phyloP scores from a whole-genome alignment of 1,140 invertebrate genomes.

The Trachymyrmex septentrionalis region DNA sequence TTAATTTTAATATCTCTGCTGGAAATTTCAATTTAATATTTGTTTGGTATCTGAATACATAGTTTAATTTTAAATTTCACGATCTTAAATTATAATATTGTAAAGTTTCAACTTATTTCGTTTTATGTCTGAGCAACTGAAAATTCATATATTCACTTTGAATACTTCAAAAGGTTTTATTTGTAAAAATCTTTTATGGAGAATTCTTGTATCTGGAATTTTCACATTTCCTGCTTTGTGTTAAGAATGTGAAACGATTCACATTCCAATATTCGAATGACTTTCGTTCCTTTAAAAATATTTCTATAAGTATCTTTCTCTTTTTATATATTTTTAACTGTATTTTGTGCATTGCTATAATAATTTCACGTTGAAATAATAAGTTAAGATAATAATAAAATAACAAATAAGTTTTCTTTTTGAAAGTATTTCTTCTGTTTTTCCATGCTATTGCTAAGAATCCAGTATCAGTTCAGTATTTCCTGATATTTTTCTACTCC shows the following conservation, averaged over 20 bases:
- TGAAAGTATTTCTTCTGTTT: not conserved
- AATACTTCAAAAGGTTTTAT: constrained; percentile 21
- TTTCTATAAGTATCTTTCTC: not conserved
- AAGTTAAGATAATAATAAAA: not conserved
- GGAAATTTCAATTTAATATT: not conserved
- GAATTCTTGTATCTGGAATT: constrained; percentile 25
- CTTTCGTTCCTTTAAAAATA: constrained; percentile 18
- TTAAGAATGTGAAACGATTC: constrained; percentile 20
- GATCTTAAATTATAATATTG: not conserved
- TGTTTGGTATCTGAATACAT: not conserved
- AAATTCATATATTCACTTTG: constrained; percentile 21
- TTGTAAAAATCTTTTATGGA: constrained; percentile 29
- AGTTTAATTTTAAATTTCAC: not conserved
- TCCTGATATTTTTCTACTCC: not conserved
- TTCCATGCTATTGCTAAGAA: not conserved
- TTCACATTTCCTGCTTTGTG: constrained; percentile 23
- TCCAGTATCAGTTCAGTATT: not conserved
- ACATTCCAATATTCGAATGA: constrained; percentile 30
- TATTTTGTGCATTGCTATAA: not conserved
- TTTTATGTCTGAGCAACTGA: constrained; percentile 8
- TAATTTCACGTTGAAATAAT: not conserved
- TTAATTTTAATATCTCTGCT: not conserved
- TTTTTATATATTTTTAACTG: constrained; percentile 1
- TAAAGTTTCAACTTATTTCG: not conserved
- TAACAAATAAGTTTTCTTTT: not conserved